Evolutionary conservation across 1,140 invertebrate genomes (phyloP), one percentile per base, ranked within the genome.

Genomic region (Drosophila murphyi): DNA sequence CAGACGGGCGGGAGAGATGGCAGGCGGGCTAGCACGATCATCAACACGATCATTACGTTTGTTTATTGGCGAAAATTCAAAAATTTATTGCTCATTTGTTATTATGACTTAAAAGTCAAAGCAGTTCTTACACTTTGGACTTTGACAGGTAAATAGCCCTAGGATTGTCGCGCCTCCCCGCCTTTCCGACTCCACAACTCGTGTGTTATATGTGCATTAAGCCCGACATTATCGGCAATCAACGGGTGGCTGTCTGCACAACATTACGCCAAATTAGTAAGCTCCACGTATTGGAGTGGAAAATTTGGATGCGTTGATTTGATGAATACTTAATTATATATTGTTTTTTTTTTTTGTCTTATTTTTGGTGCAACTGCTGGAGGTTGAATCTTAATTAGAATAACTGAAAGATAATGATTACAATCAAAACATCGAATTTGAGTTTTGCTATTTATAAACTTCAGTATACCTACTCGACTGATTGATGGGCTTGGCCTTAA

Each of bases 1-100:
- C n/a, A 4, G 12, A n/a, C 5, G 20, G 10, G n/a, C 10, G 20
- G 4, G 45, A 28, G n/a, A 12, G 20, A 20, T 3, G 41, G 5
- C 50, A 55, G 5, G 43, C 34, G 48, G 5, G 43, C 34, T 47
- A 45, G 67, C 73, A 80, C 56, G 61, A 88, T 85, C 76, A 80
- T 78, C 77, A 80, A 72, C 77, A 83, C 88, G 76, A 88, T 88
- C 80, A 89, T 89, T 85, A 85, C 59, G 80, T 85, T 85, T 73
- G 85, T 81, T 89, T 85, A 89, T 89, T 89, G 85, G 80, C 75
- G 81, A 89, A 89, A 89, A 89, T 89, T 85, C 85, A 79, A 70
- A 89, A 89, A 89, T 85, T 89, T 89, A 89, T 89, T 89, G 78
- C 80, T 81, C 74, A 75, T 89, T 85, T 88, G 77, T 78, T 89